Evolutionary conservation across 2,797 vertebrate species (phyloP).

Genomic region (Nannoperca obscura): DNA sequence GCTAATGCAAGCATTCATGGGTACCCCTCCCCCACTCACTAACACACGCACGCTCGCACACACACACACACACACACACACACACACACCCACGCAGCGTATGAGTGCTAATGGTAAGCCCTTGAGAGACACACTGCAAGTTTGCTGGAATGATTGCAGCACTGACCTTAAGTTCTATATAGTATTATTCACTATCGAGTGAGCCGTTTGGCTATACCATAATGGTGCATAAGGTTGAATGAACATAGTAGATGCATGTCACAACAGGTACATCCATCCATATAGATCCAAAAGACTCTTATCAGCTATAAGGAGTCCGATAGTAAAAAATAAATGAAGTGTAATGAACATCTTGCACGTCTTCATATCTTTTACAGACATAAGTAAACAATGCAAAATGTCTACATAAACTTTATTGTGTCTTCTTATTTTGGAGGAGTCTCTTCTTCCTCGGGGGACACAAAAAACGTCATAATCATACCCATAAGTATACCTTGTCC

Average conservation of each 20-base stretch:
- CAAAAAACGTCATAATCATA: neutral
- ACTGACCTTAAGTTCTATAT: conserved; percentile 20
- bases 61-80: conserved; percentile 4
- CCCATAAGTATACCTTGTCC: too few relatives aligned
- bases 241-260: conserved; percentile 35
- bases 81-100: conserved; percentile 1
- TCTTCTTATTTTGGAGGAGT: conserved; percentile 8
- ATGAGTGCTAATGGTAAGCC: conserved; percentile 15
- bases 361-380: too few relatives aligned
- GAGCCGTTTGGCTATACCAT: conserved; percentile 40
- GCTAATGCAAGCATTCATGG: conserved; percentile 31
- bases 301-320: neutral
- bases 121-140: conserved; percentile 19
- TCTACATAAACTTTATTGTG: neutral
- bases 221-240: conserved; percentile 43
- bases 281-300: neutral
- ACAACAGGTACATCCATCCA: conserved; percentile 20
- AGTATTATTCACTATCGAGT: conserved; percentile 49
- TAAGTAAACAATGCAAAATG: neutral
- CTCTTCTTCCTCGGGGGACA: neutral
- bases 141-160: conserved; percentile 43
- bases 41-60: neutral
- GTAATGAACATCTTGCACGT: neutral
- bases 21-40: neutral
- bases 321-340: conserved; percentile 17